Base-by-base conservation (phyloP, 1,140 invertebrate species). In the Subanguina moxae region DNA sequence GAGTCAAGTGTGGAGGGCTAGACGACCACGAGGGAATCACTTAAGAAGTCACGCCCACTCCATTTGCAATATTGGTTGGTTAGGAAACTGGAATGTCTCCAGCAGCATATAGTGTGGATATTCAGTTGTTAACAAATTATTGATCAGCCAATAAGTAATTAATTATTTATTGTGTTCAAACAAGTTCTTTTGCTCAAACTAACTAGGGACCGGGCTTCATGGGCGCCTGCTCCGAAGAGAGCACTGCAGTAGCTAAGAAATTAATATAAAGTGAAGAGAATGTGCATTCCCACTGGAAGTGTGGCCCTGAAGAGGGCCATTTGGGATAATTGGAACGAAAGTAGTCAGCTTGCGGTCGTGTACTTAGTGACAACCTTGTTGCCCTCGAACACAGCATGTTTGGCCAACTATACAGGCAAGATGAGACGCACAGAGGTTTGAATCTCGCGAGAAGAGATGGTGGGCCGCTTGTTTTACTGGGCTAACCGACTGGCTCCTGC, bases 291-390 rank as follows among this genome's bases (percentile, higher is more conserved):
- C 17, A 25, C 23, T 52, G 8, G 48, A 52, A 21, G 17, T 52
- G 15, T 52, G 48, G 48, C 48, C 48, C 48, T 52, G 23, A 67
- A 61, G 46, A 67, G 56, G 65, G 65, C 65, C 65, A 56, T 67
- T 67, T 67, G 65, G 65, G 65, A 57, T 67, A 64, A 11, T 38
- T 11, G 32, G 32, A 38, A n/a, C 43, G 43, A 5, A 19, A 61
- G 8, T 13, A 21, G 38, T 0, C 68, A 84, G 87, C 76, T 86
- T 87, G 68, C 84, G 83, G 67, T 79, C 48, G 83, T 85, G 74
- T 86, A 86, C 66, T 85, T 86, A 56, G 84, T 85, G 23, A 84
- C 85, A 45, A 85, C 84, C 77, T 85, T 85, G 32, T 85, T 86
- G 23, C 85, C 84, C 74, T 86, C 73, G 19, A 75, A 75, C 38